These are phyloP conservation scores for Ceratina calcarata DNA, from an alignment of 1,140 invertebrate genomes.

Conservation along the genomic window DNA sequence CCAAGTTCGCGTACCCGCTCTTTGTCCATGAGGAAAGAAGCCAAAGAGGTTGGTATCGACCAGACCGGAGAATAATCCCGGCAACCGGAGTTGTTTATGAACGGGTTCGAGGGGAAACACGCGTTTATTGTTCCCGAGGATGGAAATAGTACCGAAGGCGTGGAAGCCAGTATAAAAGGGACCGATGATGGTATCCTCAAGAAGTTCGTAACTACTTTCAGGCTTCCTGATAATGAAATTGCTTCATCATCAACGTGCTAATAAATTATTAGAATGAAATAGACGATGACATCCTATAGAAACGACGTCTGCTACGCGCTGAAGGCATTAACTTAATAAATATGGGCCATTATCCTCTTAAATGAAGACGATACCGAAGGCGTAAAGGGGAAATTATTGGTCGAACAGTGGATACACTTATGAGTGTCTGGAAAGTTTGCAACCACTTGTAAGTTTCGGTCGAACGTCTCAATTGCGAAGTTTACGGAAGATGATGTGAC, in stretches of 20 bases:
- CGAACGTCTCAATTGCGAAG: constrained; percentile 34
- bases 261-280: constrained; percentile 27
- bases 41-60: background rate
- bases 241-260: background rate
- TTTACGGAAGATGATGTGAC: constrained; percentile 35
- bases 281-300: too few species aligned
- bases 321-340: constrained; percentile 9
- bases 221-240: too few species aligned
- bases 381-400: background rate
- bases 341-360: background rate
- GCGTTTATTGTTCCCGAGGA: background rate
- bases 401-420: constrained; percentile 39
- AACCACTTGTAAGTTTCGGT: constrained; percentile 33
- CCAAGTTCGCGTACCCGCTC: background rate
- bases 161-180: background rate
- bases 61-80: background rate
- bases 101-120: background rate
- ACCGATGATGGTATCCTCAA: constrained; percentile 5
- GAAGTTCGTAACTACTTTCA: background rate
- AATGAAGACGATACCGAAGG: constrained; percentile 1
- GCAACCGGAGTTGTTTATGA: background rate
- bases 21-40: background rate
- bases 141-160: background rate
- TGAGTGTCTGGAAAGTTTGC: constrained; percentile 49
- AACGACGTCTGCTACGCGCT: too few species aligned